Base-by-base conservation (phyloP, 2,113 vertebrate species). In the Tachuris rubrigastra region DNA sequence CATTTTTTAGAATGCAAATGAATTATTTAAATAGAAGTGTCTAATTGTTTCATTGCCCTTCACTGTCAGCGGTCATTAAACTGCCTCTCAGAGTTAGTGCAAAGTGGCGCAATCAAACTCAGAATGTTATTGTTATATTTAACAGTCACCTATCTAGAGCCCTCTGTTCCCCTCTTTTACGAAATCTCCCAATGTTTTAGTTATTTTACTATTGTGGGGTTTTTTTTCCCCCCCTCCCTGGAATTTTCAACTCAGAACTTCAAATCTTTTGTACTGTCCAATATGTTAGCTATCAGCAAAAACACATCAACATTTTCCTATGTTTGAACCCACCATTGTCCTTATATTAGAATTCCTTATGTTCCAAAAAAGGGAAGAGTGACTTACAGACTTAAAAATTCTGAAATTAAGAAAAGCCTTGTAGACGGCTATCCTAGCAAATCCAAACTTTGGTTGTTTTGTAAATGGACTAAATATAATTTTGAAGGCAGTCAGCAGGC, bases 31-130 rank as follows among this genome's bases (percentile, higher is more conserved):
- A 77, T 69, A 47, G 66, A 86, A 39, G 23, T 72, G 14, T 67
- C 20, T 75, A 95, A 92, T 92, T 93, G 35, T 89, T 92, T 90
- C 91, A 79, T 82, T 85, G 58, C 20, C 84, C 60, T 95, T 93
- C 80, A 50, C 28, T 83, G 58, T 84, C 49, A 68, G 23, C 9
- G 3, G 39, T 71, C 85, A 90, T 82, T 82, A 59, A 59, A 77
- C 47, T 77, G n/a, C 35, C 14, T 87, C 49, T 53, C 67, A 94
- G 73, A 85, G 25, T 74, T 50, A 75, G 30, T 1, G 2, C 13
- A 69, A 85, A 85, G 50, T 60, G 37, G 41, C 21, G 41, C 76
- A 92, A 89, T 84, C 63, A 90, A 56, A 89, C 22, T 50, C 42
- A 31, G 21, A 77, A 3, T 5, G 68, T 76, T 94, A 87, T 60